These are phyloP conservation scores for Heliconius himera DNA, from an alignment of 1,140 invertebrate species.

Conservation along the genomic window DNA sequence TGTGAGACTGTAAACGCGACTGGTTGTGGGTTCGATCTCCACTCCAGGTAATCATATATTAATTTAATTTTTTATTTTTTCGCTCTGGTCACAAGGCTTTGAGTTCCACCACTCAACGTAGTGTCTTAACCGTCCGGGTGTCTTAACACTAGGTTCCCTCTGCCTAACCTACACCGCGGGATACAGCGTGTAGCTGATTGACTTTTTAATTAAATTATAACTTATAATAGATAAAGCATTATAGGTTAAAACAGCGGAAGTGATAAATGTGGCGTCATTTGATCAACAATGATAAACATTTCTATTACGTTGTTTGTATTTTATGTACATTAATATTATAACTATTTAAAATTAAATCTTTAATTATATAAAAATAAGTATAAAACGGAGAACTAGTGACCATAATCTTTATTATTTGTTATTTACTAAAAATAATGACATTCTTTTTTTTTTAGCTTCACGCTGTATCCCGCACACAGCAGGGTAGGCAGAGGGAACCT, in stretches of 20 bases:
- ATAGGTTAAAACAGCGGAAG: not conserved
- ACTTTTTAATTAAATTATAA: no score
- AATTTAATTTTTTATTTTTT: no score
- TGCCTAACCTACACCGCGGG: not conserved
- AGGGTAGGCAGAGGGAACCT: no score
- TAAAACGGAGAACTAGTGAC: not conserved
- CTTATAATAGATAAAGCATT: not conserved
- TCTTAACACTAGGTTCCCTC: not conserved
- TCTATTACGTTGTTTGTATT: not conserved
- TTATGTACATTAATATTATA: not conserved
- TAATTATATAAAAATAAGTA: not conserved
- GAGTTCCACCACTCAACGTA: no score
- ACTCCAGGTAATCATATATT: no score
- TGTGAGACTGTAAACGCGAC: no score
- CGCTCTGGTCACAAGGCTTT: no score
- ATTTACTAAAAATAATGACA: no score
- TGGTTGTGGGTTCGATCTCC: no score
- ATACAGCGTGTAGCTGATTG: not conserved
- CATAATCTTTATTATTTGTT: not conserved
- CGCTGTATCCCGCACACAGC: no score
- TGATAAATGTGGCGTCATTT: conserved; percentile 4
- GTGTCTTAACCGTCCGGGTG: not conserved
- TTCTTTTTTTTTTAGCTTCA: no score
- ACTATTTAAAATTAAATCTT: no score
- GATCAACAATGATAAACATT: conserved; percentile 12